Evolutionary conservation across 2,888 invertebrate genomes (phyloP), one percentile per base, ranked within the genome.

Genomic region (Erannis defoliaria): DNA sequence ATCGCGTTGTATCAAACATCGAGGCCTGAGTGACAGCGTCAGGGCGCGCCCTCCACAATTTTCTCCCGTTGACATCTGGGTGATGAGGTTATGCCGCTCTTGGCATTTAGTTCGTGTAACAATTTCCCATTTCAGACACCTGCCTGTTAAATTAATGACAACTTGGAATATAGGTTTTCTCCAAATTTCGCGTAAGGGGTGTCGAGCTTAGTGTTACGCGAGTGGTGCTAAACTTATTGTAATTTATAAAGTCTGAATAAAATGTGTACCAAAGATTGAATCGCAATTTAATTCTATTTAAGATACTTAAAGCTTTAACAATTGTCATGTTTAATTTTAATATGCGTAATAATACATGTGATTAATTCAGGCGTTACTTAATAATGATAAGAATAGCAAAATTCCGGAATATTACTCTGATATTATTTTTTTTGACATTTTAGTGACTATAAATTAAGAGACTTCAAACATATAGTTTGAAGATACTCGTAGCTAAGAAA

Each of bases 11-110:
- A 61, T 51, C 62, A 40, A 43, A 48, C 55, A 51, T 64, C 56
- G 42, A 42, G 49, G 49, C 33, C 57, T 43, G 67, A 70, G 60
- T 72, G 71, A 63, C 64, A 54, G 46, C 45, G 46, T 53, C 53
- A 57, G 55, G 57, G 62, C 63, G 51, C 58, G 57, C 60, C 62
- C 55, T 61, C 70, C 71, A 74, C 71, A 76, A 77, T 76, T 79
- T 77, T 74, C 75, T 73, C 70, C 68, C 70, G 62, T 72, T 75
- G 75, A 77, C 71, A 73, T 68, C 53, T 64, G 64, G 19, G 70
- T 73, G 69, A 67, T 70, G 67, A 68, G 62, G 67, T 69, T 74
- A 71, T 67, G 62, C 23, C 57, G 54, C 55, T 59, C 58, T 69
- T 74, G 66, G 62, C 56, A 59, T 66, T 62, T 67, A 62, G 66